Evolutionary conservation across 2,888 invertebrate genomes (phyloP), one percentile per base, ranked within the genome.

Genomic region (Chrysodeixis includens): DNA sequence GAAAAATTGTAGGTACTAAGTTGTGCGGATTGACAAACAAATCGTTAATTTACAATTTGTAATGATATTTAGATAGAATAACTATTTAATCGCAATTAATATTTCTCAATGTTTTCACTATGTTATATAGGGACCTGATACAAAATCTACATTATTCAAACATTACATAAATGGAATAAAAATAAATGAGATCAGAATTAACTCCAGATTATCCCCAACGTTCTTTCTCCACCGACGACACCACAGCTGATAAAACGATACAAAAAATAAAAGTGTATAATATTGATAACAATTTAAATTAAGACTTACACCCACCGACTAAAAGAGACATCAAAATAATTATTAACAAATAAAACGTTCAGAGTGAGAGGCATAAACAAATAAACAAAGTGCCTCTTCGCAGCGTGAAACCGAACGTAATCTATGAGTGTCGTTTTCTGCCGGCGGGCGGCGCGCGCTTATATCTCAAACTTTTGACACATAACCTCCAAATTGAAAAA

Each of bases 361-460:
- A 66, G 67, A 79, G 75, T 78, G 74, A 76, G 76, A 78, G 81
- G 83, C 77, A 86, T 84, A 88, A 86, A 91, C 87, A 92, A 90
- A 92, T 89, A 91, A 92, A 90, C 83, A 82, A 86, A 81, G 88
- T 86, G 91, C 89, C 89, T n/a, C 86, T 74, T 87, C 93, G 71
- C 93, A 91, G 93, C 93, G 88, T 92, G 93, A 87, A 86, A 74
- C 88, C 88, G 85, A 88, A 89, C 86, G 84, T 88, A 89, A 91
- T 87, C 88, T 88, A 93, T 92, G 86, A 81, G 79, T 81, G 85
- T 88, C 89, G 87, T 89, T 88, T 86, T 81, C 83, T 86, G 85
- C 87, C 87, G 87, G 87, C 90, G 84, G 86, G 88, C 84, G 83
- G 86, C 82, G 85, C 86, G 76, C 78, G 82, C 79, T 81, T 88